phyloP scores from a whole-genome alignment of 2,797 vertebrate species.

The Sphenopsis melanotis region DNA sequence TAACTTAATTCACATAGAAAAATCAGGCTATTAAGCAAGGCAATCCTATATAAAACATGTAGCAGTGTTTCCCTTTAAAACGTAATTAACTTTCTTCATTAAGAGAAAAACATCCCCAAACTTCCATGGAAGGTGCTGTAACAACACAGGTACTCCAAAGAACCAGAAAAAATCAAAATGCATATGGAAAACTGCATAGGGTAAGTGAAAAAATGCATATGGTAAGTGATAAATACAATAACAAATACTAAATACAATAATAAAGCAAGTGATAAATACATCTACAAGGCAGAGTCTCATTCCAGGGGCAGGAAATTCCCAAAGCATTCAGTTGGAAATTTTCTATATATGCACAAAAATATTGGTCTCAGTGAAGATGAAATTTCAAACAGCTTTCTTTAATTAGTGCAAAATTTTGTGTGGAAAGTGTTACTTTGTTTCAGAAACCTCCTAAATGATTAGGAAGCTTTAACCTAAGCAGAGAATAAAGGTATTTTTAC shows the following conservation, averaged over 20 bases:
- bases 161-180: background rate
- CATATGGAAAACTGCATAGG: rapidly evolving
- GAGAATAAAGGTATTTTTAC: background rate
- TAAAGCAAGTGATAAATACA: background rate
- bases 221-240: background rate
- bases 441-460: background rate
- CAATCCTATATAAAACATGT: too few species aligned
- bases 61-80: background rate
- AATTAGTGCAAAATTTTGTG: background rate
- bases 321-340: background rate
- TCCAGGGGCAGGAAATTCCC: background rate
- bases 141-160: background rate
- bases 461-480: background rate
- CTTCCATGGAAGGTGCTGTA: background rate
- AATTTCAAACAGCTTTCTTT: background rate
- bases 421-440: background rate
- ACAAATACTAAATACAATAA: background rate
- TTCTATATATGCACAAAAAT: background rate
- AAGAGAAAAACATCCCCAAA: background rate
- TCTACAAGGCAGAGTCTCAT: background rate
- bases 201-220: background rate
- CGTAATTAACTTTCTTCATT: background rate
- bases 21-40: too few species aligned
- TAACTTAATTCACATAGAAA: background rate
- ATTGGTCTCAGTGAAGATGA: background rate